Conservation (phyloP, 53 echinoderm and acorn worm species). For the Echinarachnius parma region DNA sequence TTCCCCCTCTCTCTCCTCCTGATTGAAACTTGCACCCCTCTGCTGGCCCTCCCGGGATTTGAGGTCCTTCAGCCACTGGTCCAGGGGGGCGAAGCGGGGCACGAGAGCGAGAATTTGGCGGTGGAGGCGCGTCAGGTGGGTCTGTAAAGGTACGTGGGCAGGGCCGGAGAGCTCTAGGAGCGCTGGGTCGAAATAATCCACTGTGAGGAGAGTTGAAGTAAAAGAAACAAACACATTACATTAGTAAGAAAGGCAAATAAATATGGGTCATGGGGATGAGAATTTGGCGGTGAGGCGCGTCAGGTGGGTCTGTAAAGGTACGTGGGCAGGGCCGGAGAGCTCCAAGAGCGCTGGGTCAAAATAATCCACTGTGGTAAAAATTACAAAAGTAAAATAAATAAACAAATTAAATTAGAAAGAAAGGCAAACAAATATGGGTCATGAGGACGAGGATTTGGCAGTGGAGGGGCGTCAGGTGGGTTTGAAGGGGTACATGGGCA, state of each 20-base stretch:
- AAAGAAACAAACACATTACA: no score
- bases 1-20: neutral
- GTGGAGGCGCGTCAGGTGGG: conserved; percentile 88
- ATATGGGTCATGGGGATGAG: no score
- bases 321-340: conserved; percentile 44
- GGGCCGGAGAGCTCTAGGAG: conserved; percentile 43
- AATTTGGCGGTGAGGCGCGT: no score
- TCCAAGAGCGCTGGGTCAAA: conserved; percentile 64
- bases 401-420: no score
- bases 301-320: conserved; percentile 85
- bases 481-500: no score
- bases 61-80: conserved; percentile 77
- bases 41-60: conserved; percentile 40
- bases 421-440: no score
- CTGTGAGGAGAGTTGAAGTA: no score
- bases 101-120: conserved; percentile 92
- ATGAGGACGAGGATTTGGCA: no score
- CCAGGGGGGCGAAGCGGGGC: conserved; percentile 76
- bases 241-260: no score
- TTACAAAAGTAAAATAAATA: no score
- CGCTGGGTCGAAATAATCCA: conserved; percentile 72
- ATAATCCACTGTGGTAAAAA: conserved; percentile 59
- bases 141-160: conserved; percentile 72
- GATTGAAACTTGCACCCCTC: neutral
- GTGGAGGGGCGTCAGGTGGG: no score